Base-by-base conservation (phyloP, 1,140 invertebrate species). In the Chelonus insularis region DNA sequence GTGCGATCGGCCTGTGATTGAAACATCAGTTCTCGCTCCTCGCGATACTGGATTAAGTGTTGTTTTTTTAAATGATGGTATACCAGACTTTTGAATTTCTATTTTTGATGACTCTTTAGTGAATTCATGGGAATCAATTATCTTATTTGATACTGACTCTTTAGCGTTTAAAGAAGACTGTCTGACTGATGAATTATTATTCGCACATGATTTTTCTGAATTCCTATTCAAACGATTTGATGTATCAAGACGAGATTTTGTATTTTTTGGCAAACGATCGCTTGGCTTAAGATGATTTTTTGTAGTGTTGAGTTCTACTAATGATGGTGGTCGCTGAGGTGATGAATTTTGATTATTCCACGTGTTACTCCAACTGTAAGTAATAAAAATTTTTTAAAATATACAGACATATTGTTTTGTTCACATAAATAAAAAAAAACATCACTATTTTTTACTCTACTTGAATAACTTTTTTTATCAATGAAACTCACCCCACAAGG, bases 401-500 rank as follows among this genome's bases (percentile, higher is more conserved):
- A n/a, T n/a, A n/a, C n/a, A n/a, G n/a, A n/a, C n/a, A n/a, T 4
- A 34, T 34, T 9, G 29, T 9, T 34, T n/a, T 41, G 3, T 12
- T n/a, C n/a, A n/a, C n/a, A n/a, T n/a, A n/a, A n/a, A n/a, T 23
- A 45, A 45, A 45, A 45, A 11, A 12, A 48, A 25, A 48, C 21
- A 11, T 48, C 5, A 18, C 2, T 0, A 43, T 18, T 43, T 18
- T 7, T n/a, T 34, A 34, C 6, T 1, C 1, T 5, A 39, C 4
- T 5, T 39, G 7, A 39, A 12, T 39, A 39, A 39, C 14, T 12
- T 39, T 12, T 39, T n/a, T n/a, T n/a, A 12, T 39, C n/a, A 18
- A 36, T 9, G 43, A 3, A 65, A 76, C 78, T 80, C 68, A 81
- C 79, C 79, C 72, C 72, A 66, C 71, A 76, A 16, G 78, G 72